Evolutionary conservation across 2,888 invertebrate genomes (phyloP), one percentile per base, ranked within the genome.

Genomic region (Leucoma salicis): DNA sequence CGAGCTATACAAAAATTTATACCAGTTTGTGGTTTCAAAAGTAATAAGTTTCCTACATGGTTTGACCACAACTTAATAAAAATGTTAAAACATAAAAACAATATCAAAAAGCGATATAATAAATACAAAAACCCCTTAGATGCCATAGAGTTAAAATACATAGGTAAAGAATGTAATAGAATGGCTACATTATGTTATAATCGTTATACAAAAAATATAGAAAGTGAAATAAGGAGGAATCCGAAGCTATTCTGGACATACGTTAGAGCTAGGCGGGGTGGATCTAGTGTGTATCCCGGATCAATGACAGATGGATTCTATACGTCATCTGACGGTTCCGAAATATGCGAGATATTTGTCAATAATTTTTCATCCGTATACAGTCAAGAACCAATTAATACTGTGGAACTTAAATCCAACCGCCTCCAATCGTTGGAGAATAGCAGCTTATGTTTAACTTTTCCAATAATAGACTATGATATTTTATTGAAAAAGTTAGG

Each of bases 121-220:
- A 38, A 12, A 21, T 46, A 39, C 31, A 39, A 33, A 12, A 46
- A 46, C 16, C 46, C 46, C 6, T n/a, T 34, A 15, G 46, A 46
- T 27, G 16, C 15, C 3, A 24, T 42, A 1, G 35, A 35, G 24
- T 24, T 42, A 11, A 21, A 39, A 28, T 21, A 42, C 2, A 0
- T 46, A 11, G 14, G 33, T 24, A 37, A 31, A 16, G 2, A 14
- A n/a, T 37, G 37, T 18, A 3, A 16, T n/a, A 11, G 14, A 3
- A 3, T 31, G n/a, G 29, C 37, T 10, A 31, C 18, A 3, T 21
- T 5, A 7, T 37, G 18, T 21, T 37, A 37, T 18, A 37, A 31
- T 31, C 13, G 21, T 21, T 37, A 37, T 16, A 31, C 21, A 10
- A 18, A 18, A 16, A 31, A 31, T 10, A 13, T 38, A 3, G 37